Conservation (phyloP, 2,797 vertebrate species). For the Siniperca undulata region DNA sequence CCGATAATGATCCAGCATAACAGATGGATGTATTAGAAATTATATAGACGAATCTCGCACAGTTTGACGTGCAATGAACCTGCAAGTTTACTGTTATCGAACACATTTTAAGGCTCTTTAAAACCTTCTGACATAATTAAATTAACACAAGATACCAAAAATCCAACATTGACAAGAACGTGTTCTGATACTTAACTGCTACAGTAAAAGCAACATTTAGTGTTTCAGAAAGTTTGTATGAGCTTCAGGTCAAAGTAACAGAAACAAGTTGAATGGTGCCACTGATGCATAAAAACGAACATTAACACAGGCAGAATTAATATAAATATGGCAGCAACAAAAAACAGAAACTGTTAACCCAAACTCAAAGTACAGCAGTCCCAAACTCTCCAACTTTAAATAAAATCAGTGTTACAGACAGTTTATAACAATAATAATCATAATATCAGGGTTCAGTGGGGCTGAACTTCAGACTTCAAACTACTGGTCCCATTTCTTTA, state of each 20-base stretch:
- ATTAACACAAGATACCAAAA: neutral
- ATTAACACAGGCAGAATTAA: conserved; percentile 13
- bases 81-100: too few relatives aligned
- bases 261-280: neutral
- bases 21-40: neutral
- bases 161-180: too few relatives aligned
- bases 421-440: neutral
- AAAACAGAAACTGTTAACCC: neutral
- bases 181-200: neutral
- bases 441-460: neutral
- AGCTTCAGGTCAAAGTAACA: neutral
- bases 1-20: neutral
- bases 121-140: conserved; percentile 16
- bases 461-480: neutral
- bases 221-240: neutral
- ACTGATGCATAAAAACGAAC: conserved; percentile 1
- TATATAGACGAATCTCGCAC: neutral
- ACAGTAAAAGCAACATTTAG: neutral
- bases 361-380: conserved; percentile 43
- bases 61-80: neutral
- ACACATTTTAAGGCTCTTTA: conserved; percentile 5
- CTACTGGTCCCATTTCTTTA: neutral
- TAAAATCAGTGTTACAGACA: neutral
- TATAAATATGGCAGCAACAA: conserved; percentile 72
- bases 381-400: neutral